These are phyloP conservation scores for Eupithecia subumbrata DNA, from an alignment of 2,888 invertebrate species.

Conservation along the genomic window DNA sequence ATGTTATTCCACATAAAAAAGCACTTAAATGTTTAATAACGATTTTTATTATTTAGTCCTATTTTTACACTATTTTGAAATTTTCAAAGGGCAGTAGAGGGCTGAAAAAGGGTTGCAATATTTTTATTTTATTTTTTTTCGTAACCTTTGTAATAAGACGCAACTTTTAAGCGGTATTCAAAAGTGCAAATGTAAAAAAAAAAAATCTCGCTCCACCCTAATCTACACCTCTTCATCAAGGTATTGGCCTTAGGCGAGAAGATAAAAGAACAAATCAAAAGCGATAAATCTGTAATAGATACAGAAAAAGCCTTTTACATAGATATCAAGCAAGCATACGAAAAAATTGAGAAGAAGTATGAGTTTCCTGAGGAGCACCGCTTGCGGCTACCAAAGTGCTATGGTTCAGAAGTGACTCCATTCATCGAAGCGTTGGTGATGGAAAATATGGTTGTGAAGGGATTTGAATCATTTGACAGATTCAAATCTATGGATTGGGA, in stretches of 20 bases:
- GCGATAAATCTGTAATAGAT: neutral
- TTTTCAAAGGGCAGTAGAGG: too few species aligned
- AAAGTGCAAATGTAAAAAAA: too few species aligned
- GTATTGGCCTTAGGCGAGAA: slow-evolving; percentile 14
- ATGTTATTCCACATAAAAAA: too few species aligned
- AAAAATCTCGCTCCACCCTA: too few species aligned
- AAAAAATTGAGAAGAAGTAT: slow-evolving; percentile 32
- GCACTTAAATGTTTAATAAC: too few species aligned
- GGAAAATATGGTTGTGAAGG: slow-evolving; percentile 51
- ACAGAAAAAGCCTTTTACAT: slow-evolving; percentile 32
- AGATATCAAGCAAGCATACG: slow-evolving; percentile 28
- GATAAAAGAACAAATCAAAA: slow-evolving; percentile 10
- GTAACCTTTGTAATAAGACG: too few species aligned
- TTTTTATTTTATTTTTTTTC: too few species aligned
- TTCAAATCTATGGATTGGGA: slow-evolving; percentile 53
- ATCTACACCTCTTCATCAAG: slow-evolving; percentile 23
- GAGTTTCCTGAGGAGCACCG: slow-evolving; percentile 42
- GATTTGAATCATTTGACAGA: slow-evolving; percentile 53
- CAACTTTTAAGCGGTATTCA: too few species aligned
- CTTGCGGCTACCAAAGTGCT: slow-evolving; percentile 46
- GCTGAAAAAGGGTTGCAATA: too few species aligned
- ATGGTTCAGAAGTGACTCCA: slow-evolving; percentile 40
- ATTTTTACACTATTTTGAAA: too few species aligned
- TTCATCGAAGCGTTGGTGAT: slow-evolving; percentile 55
- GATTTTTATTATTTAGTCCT: too few species aligned